Percentiles rank a stretch among this genome's conserved stretches.
Conservation (phyloP, 2,113 vertebrate genomes). For the Acrocephalus arundinaceus region DNA sequence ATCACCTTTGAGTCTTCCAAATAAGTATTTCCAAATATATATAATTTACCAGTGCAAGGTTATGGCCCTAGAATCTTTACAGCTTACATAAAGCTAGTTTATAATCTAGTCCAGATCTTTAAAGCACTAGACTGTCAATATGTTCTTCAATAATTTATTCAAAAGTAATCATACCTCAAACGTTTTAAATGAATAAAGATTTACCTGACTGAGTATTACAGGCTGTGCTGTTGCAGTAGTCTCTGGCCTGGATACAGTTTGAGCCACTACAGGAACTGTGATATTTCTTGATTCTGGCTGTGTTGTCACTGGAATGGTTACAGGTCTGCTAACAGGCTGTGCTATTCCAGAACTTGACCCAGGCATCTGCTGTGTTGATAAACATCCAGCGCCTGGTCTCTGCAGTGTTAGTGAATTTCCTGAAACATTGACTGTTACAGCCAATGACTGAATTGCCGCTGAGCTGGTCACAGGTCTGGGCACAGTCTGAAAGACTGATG, state of each 20-base stretch:
- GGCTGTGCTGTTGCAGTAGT: constrained; percentile 73
- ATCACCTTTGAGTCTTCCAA: neutral
- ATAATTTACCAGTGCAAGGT: neutral
- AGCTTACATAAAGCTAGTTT: neutral
- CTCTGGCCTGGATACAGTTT: constrained; percentile 59
- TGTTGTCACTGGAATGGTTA: constrained; percentile 65
- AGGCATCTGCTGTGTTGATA: constrained; percentile 52
- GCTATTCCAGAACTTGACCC: constrained; percentile 59
- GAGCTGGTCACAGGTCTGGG: constrained; percentile 66
- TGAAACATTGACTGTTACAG: constrained; percentile 68
- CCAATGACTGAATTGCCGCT: constrained; percentile 68
- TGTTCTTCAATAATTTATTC: neutral
- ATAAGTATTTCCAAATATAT: neutral
- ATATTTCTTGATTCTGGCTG: constrained; percentile 58
- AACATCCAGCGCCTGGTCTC: constrained; percentile 52
- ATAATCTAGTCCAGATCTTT: neutral
- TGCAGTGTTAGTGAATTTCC: constrained; percentile 52
- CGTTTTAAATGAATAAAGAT: neutral
- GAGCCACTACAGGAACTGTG: constrained; percentile 57
- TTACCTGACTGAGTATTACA: constrained; percentile 82
- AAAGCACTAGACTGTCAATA: neutral
- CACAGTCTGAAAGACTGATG: constrained; percentile 67
- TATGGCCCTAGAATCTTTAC: neutral
- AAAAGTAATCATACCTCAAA: neutral
- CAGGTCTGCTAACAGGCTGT: constrained; percentile 61